Evolutionary conservation across 64 coral and sea anemone genomes (phyloP), one percentile per base, ranked within the genome.

Genomic region (Porites australiensis): DNA sequence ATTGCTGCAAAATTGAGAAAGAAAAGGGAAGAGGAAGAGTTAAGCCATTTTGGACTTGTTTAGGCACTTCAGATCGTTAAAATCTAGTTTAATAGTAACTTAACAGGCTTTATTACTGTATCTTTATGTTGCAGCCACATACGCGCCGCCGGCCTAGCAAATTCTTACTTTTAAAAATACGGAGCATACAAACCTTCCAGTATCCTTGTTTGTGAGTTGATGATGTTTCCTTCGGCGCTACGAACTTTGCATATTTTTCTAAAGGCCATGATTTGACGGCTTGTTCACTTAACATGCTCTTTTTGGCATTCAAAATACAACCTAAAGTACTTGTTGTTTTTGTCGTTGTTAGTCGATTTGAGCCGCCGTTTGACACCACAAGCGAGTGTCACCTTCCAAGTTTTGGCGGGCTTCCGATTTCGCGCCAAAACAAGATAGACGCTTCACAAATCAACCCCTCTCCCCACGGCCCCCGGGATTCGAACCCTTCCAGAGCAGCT

Each of bases 171-270:
- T 37, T 15, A 49, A 51, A n/a, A 21, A 22, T 51, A 44, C 27
- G 2, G 4, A 27, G 11, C 7, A 22, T 51, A 68, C 77, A 44
- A 48, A 98, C 96, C 93, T 98, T 98, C 96, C 96, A 98, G 2
- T 98, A 61, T 82, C 87, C 93, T 58, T 88, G 70, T 58, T 77
- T 78, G 54, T 79, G 12, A 64, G 23, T 67, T 64, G 48, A 50
- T 13, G 23, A 46, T 70, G 10, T 44, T 75, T 58, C 67, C 68
- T 18, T 73, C 18, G 68, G 74, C 6, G 77, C 64, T 61, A 98
- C 71, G 72, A 77, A 90, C 73, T 93, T 98, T 8, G 96, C 93
- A 88, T 95, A 98, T 83, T 92, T 95, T 47, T 95, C 96, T 21
- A 98, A 75, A 67, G 87, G 76, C 93, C 93, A 98, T 4, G 93